Evolutionary conservation across 1,140 invertebrate species (phyloP).

Genomic region (Drosophila cardini): DNA sequence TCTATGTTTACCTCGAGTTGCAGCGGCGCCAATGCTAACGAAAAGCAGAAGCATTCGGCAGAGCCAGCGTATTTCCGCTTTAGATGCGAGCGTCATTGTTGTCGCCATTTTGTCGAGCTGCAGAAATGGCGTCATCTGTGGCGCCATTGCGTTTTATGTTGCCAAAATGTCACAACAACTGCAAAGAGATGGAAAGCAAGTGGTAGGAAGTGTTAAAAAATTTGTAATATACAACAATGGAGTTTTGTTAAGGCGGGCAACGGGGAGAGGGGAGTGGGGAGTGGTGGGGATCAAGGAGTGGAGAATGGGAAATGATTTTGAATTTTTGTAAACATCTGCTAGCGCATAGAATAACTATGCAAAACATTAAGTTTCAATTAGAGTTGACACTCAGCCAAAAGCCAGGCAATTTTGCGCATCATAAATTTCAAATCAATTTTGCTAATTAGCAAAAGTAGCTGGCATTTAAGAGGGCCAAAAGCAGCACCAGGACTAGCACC

Average conservation of each 20-base stretch:
- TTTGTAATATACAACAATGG: slow-evolving; percentile 41
- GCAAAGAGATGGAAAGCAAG: slow-evolving; percentile 46
- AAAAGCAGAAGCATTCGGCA: slow-evolving; percentile 57
- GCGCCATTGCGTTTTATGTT: slow-evolving; percentile 77
- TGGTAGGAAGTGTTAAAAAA: slow-evolving; percentile 65
- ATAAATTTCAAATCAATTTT: slow-evolving; percentile 84
- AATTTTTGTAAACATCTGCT: slow-evolving; percentile 48
- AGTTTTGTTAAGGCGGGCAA: too few species aligned
- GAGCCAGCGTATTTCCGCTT: slow-evolving; percentile 56
- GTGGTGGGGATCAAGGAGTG: too few species aligned
- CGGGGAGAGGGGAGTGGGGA: too few species aligned
- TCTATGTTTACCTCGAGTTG: slow-evolving; percentile 73
- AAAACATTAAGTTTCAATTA: slow-evolving; percentile 79
- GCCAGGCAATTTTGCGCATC: slow-evolving; percentile 62
- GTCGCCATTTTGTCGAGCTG: slow-evolving; percentile 79
- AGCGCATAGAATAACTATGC: slow-evolving; percentile 27
- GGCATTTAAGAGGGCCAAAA: slow-evolving; percentile 34
- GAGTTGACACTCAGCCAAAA: slow-evolving; percentile 22
- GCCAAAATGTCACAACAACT: slow-evolving; percentile 82
- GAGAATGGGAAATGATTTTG: slow-evolving; percentile 28
- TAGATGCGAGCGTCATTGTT: slow-evolving; percentile 51
- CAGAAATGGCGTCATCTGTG: slow-evolving; percentile 78
- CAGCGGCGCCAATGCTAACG: slow-evolving; percentile 74
- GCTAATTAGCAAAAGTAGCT: slow-evolving; percentile 74
- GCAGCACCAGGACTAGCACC: too few species aligned